Evolutionary conservation across 2,113 vertebrate species (phyloP).

Genomic region (Jacana jacana): DNA sequence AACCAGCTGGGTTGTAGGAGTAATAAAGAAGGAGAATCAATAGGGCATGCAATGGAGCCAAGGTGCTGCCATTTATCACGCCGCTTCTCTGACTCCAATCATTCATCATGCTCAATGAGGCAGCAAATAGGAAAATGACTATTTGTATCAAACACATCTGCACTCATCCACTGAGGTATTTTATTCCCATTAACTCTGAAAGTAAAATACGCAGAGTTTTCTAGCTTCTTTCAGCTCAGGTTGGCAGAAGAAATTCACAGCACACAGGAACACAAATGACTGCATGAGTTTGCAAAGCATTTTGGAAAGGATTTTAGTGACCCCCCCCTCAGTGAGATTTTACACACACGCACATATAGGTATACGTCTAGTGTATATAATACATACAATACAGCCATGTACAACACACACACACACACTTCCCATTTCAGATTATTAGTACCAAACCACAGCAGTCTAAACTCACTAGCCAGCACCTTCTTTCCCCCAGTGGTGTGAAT

Average conservation of each 20-base stretch:
- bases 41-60: conserved; percentile 99
- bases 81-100: conserved; percentile 99
- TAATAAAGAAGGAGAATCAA: conserved; percentile 99
- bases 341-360: background rate
- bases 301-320: conserved; percentile 70
- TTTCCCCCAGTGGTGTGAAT: conserved; percentile 77
- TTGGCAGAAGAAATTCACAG: conserved; percentile 84
- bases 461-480: conserved; percentile 61
- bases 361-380: background rate
- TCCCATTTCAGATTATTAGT: background rate
- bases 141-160: conserved; percentile 99
- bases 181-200: conserved; percentile 99
- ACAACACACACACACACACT: background rate
- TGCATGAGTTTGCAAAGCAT: conserved; percentile 80
- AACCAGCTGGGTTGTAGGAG: conserved; percentile 99
- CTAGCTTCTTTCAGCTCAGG: conserved; percentile 89
- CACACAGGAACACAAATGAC: conserved; percentile 81
- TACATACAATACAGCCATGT: background rate
- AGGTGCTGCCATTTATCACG: conserved; percentile 99
- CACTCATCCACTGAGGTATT: conserved; percentile 99
- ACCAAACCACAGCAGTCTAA: background rate
- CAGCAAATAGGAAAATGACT: conserved; percentile 99
- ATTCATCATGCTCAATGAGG: conserved; percentile 99
- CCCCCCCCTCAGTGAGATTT: background rate
- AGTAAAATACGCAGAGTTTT: conserved; percentile 99